Percentiles rank a stretch among this genome's conserved stretches.
These are phyloP conservation scores for Campoplex capitator DNA, from an alignment of 2,888 invertebrate species.

Conservation along the genomic window DNA sequence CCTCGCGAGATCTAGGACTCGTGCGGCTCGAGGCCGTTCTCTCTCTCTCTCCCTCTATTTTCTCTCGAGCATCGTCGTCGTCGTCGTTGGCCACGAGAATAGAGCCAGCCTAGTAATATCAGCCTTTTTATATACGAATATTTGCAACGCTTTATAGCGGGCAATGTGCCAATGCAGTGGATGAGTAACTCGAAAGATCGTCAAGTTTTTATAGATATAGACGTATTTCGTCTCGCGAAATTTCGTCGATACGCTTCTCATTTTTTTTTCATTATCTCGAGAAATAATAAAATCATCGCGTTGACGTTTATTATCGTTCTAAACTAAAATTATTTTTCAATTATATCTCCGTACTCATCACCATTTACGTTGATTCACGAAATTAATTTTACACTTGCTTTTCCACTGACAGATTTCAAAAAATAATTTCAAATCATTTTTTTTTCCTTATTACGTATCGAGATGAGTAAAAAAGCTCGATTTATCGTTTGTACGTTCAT, in stretches of 20 bases:
- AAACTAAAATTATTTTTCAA: no score
- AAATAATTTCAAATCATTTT: no score
- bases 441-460: no score
- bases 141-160: conserved; percentile 55
- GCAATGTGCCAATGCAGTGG: conserved; percentile 26
- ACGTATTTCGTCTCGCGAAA: background rate
- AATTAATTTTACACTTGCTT: no score
- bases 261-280: no score
- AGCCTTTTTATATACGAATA: conserved; percentile 37
- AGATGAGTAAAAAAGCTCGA: no score
- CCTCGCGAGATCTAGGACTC: conserved; percentile 59
- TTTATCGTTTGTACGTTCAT: no score
- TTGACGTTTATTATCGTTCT: background rate
- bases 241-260: background rate
- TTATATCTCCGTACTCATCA: no score
- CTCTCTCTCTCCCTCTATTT: background rate
- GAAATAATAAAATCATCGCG: background rate
- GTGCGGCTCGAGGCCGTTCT: conserved; percentile 43
- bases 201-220: background rate
- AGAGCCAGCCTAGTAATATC: conserved; percentile 3
- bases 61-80: background rate
- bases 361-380: no score
- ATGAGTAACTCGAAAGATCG: background rate
- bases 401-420: no score
- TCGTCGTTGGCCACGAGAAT: conserved; percentile 14